Evolutionary conservation across 2,888 invertebrate species (phyloP).

Genomic region (Oscheius sp.): DNA sequence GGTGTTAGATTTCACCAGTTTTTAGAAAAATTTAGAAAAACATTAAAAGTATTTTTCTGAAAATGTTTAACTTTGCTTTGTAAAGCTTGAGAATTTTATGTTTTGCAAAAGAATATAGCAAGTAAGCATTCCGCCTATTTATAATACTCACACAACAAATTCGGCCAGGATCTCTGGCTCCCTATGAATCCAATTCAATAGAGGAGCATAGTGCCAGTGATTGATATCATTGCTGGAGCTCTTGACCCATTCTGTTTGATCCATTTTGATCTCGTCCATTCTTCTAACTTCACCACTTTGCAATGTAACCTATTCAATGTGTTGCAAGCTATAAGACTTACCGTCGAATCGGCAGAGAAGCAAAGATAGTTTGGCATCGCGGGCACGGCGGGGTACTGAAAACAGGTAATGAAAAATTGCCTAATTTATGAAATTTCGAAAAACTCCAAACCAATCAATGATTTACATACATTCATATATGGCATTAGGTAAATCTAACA

Average conservation of each 20-base stretch:
- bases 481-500: too few relatives aligned
- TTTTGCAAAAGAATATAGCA: not conserved
- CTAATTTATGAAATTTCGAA: too few relatives aligned
- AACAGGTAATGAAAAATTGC: too few relatives aligned
- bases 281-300: conserved; percentile 17
- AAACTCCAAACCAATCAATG: too few relatives aligned
- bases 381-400: not conserved
- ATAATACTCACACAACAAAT: conserved; percentile 36
- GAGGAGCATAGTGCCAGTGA: conserved; percentile 36
- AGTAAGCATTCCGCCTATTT: not conserved
- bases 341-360: not conserved
- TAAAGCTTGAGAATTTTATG: not conserved
- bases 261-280: conserved; percentile 61
- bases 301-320: not conserved
- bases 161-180: conserved; percentile 47
- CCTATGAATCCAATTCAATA: conserved; percentile 64
- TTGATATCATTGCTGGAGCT: conserved; percentile 30
- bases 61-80: not conserved
- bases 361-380: conserved; percentile 4
- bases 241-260: conserved; percentile 60
- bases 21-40: too few relatives aligned
- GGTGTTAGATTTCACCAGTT: too few relatives aligned
- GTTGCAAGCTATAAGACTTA: not conserved
- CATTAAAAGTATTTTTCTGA: too few relatives aligned
- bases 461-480: too few relatives aligned